Evolutionary conservation across 2,113 vertebrate species (phyloP).

Genomic region (Cygnus atratus): DNA sequence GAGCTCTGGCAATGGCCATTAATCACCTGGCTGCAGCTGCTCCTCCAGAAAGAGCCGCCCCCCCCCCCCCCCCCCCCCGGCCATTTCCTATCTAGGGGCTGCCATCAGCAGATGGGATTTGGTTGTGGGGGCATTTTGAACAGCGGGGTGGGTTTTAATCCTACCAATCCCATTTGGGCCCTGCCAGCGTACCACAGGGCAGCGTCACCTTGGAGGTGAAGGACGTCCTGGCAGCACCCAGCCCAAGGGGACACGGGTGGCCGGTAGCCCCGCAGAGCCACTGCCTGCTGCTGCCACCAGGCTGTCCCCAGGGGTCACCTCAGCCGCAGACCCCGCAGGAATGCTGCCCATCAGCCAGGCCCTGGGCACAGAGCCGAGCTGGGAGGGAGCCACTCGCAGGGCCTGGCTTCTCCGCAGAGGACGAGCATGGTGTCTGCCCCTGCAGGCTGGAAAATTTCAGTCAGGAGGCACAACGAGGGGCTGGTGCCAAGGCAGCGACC

Average conservation of each 20-base stretch:
- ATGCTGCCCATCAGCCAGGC: background rate
- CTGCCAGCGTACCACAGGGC: too few relatives aligned
- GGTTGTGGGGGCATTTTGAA: too few relatives aligned
- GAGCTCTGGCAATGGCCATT: slow-evolving; percentile 13
- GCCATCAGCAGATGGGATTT: too few relatives aligned
- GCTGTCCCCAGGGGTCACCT: accelerated
- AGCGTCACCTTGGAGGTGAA: background rate
- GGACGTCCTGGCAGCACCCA: background rate
- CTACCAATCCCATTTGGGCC: too few relatives aligned
- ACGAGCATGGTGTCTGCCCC: background rate
- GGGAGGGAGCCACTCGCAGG: background rate
- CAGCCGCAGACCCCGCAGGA: background rate
- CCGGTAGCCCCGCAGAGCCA: background rate
- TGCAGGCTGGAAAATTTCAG: background rate
- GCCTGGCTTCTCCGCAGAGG: accelerated
- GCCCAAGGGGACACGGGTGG: background rate
- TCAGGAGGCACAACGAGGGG: background rate
- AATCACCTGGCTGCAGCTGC: slow-evolving; percentile 24
- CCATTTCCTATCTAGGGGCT: too few relatives aligned
- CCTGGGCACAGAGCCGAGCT: background rate
- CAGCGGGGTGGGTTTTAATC: too few relatives aligned
- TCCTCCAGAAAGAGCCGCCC: background rate
- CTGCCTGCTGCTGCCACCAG: background rate
- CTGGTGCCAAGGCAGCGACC: background rate
- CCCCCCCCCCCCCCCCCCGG: background rate